Evolutionary conservation across 2,888 invertebrate species (phyloP).

Genomic region (Polietes domitor): DNA sequence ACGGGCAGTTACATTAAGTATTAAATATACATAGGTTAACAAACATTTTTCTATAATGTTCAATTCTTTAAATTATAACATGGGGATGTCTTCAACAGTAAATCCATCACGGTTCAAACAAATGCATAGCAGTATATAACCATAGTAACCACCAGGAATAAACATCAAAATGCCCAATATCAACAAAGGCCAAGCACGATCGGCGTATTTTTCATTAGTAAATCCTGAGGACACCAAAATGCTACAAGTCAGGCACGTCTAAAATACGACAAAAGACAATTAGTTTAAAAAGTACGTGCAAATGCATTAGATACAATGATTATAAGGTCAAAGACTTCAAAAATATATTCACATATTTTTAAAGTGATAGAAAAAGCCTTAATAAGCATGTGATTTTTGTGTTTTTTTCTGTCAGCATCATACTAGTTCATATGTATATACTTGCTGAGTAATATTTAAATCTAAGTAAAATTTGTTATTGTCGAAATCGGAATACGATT

Average conservation of each 20-base stretch:
- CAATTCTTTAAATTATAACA: constrained; percentile 40
- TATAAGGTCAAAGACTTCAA: no score
- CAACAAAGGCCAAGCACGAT: constrained; percentile 94
- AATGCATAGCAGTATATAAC: constrained; percentile 93
- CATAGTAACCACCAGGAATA: constrained; percentile 94
- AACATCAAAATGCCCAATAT: constrained; percentile 94
- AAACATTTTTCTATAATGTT: not conserved
- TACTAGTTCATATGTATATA: no score
- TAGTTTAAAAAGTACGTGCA: no score
- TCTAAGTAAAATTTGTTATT: no score
- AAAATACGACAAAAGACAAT: constrained; percentile 39
- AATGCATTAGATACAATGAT: no score
- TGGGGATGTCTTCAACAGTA: constrained; percentile 72
- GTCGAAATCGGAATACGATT: no score
- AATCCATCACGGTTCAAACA: constrained; percentile 71
- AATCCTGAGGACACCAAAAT: constrained; percentile 90
- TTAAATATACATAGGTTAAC: not conserved
- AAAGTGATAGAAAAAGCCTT: no score
- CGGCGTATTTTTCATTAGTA: constrained; percentile 91
- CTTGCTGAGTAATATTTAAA: no score
- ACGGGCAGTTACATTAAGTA: constrained; percentile 28
- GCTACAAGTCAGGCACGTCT: constrained; percentile 87
- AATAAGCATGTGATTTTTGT: no score
- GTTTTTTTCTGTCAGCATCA: no score
- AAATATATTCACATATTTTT: no score